Conservation (phyloP, 1,140 invertebrate species). For the Brachionus paranguensis region DNA sequence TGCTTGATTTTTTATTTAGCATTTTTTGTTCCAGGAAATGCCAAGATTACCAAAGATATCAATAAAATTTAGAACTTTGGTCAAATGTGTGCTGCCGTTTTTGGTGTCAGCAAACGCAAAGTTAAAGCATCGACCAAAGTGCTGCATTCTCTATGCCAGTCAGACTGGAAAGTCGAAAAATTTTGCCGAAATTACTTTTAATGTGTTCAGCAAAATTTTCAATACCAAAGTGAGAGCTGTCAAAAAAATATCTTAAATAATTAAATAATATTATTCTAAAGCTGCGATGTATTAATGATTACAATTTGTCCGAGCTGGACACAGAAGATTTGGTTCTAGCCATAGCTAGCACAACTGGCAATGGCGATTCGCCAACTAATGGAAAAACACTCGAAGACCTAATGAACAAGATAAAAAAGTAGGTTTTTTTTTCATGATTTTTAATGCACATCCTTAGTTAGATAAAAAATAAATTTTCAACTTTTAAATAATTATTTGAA, state of each 20-base stretch:
- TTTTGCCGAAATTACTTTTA: slow-evolving; percentile 81
- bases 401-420: neutral
- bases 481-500: no score
- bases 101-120: slow-evolving; percentile 88
- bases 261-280: slow-evolving; percentile 52
- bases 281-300: slow-evolving; percentile 73
- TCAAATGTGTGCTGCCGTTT: slow-evolving; percentile 89
- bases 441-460: no score
- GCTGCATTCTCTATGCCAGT: slow-evolving; percentile 83
- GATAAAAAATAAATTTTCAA: no score
- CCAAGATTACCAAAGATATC: slow-evolving; percentile 69
- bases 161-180: slow-evolving; percentile 90
- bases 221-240: slow-evolving; percentile 74
- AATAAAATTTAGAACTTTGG: slow-evolving; percentile 93
- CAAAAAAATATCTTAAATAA: slow-evolving; percentile 34
- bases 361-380: slow-evolving; percentile 92
- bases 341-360: slow-evolving; percentile 89
- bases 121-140: slow-evolving; percentile 80
- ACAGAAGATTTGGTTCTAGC: slow-evolving; percentile 82
- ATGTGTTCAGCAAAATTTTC: slow-evolving; percentile 85
- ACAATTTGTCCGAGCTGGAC: slow-evolving; percentile 83
- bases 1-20: slow-evolving; percentile 68
- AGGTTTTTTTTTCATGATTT: neutral
- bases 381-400: slow-evolving; percentile 64
- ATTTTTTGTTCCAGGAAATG: slow-evolving; percentile 61